Evolutionary conservation across 2,888 invertebrate genomes (phyloP), one percentile per base, ranked within the genome.

Genomic region (Cyaniris semiargus): DNA sequence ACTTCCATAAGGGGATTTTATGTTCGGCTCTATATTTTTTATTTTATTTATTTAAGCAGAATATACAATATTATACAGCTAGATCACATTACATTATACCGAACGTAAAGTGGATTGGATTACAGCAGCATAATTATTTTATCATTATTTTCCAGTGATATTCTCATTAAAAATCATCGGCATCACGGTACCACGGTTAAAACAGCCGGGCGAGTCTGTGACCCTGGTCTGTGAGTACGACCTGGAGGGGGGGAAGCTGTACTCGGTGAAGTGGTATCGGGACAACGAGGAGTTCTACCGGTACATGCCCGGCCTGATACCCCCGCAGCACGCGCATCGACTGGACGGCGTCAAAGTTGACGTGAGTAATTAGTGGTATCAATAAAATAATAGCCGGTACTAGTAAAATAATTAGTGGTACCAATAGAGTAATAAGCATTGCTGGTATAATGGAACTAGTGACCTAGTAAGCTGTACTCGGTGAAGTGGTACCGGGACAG

Each of bases 401-500:
- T 15, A 48, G 0, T 10, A 10, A 96, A 96, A 84, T 94, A 95
- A 94, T 79, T 15, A 53, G 18, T 53, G 5, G 7, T 58, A 21
- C 21, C 56, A 58, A 21, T 7, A 58, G 56, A 21, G 56, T 58
- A 58, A 38, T 38, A 38, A 38, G 8, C 8, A 38, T 7, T 7
- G 8, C 34, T 38, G 8, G 7, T 96, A 80, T 95, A 95, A 79
- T 95, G 95, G 0, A 95, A 34, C 34, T 34, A 6, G 6, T 5
- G 34, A 31, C 31, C 31, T 31, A 31, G 95, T 18, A 93, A 94
- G 70, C 88, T 96, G 75, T 96, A 96, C 86, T 95, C 96, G n/a
- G 95, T 96, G 75, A 96, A 96, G 86, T 96, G 96, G 95, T 96
- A 96, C 88, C 91, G 95, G 75, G 96, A 95, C 79, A 95, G 94